Percentiles rank a stretch among this genome's conserved stretches.
These are phyloP conservation scores for Syngnathus floridae DNA, from an alignment of 2,113 vertebrate genomes.

Conservation along the genomic window DNA sequence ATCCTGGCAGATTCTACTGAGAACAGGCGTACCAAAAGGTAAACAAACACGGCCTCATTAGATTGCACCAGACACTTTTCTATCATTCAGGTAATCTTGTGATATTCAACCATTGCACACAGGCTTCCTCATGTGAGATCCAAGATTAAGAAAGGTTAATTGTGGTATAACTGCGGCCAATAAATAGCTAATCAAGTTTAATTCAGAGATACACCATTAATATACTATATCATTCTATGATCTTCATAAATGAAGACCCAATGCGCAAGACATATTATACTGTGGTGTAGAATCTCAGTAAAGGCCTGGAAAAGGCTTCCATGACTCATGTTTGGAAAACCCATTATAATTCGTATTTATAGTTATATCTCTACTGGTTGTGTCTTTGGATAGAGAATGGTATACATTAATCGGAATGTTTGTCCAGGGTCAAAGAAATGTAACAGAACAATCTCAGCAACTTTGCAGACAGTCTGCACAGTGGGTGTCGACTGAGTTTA, in stretches of 20 bases:
- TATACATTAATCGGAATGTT: no score
- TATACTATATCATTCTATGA: constrained; percentile 9
- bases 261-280: neutral
- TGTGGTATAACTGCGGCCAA: constrained; percentile 12
- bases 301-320: no score
- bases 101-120: constrained; percentile 42
- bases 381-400: neutral
- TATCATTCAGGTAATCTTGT: constrained; percentile 54
- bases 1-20: constrained; percentile 51
- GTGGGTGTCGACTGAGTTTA: constrained; percentile 11
- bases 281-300: neutral
- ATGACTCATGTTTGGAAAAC: no score
- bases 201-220: constrained; percentile 12
- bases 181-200: constrained; percentile 31
- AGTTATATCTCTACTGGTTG: no score
- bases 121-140: constrained; percentile 19
- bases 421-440: no score
- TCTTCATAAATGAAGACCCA: constrained; percentile 8
- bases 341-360: no score
- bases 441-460: neutral
- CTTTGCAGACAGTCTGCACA: neutral
- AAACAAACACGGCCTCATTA: constrained; percentile 67
- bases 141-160: constrained; percentile 28
- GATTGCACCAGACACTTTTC: constrained; percentile 47
- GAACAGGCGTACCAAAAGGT: constrained; percentile 37